Evolutionary conservation across 2,797 vertebrate species (phyloP).

Genomic region (Echeneis naucrates): DNA sequence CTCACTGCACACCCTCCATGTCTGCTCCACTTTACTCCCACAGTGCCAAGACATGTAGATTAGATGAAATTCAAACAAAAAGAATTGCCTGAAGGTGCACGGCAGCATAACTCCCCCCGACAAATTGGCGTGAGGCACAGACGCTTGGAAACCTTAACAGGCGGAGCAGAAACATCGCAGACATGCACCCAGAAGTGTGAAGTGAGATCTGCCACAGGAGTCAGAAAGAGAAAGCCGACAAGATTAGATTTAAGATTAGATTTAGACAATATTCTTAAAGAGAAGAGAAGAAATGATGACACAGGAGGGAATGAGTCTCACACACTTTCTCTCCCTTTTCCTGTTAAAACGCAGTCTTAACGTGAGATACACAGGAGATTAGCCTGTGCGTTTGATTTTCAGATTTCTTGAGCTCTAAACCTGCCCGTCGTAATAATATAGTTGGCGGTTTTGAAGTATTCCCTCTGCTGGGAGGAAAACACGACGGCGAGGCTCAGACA

Average conservation of each 20-base stretch:
- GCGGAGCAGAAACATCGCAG: background rate
- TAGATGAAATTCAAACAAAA: slow-evolving; percentile 7
- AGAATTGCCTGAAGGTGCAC: background rate
- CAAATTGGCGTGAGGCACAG: background rate
- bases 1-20: background rate
- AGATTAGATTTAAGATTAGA: no score
- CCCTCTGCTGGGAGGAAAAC: slow-evolving; percentile 13
- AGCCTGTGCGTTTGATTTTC: background rate
- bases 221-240: background rate
- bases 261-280: background rate
- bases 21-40: slow-evolving; percentile 5
- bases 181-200: slow-evolving; percentile 2
- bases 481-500: slow-evolving; percentile 35
- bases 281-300: slow-evolving; percentile 9
- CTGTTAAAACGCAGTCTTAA: background rate
- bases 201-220: slow-evolving; percentile 1
- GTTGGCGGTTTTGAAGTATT: slow-evolving; percentile 18
- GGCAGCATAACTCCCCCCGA: background rate
- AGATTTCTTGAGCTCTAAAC: background rate
- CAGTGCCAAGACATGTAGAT: background rate
- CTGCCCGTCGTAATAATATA: background rate
- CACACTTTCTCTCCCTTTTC: background rate
- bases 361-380: background rate
- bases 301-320: no score
- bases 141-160: background rate